Evolutionary conservation across 2,797 vertebrate genomes (phyloP).

Genomic region (Sebastes flavidus): DNA sequence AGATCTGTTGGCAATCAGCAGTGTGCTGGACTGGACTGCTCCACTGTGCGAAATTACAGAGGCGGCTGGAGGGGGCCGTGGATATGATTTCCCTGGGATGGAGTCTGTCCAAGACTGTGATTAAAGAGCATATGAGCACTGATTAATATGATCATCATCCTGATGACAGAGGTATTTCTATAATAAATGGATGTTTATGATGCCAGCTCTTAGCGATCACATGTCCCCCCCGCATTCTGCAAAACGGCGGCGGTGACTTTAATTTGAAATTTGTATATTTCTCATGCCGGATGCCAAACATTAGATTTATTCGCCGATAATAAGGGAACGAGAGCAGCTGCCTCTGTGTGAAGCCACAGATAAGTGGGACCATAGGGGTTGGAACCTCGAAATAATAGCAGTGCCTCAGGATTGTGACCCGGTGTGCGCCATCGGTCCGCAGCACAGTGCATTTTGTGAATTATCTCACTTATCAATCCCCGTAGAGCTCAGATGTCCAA

Average conservation of each 20-base stretch:
- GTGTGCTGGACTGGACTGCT: slow-evolving; percentile 36
- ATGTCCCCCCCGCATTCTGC: slow-evolving; percentile 27
- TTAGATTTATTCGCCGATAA: slow-evolving; percentile 52
- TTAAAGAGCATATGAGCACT: slow-evolving; percentile 80
- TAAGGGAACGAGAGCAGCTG: slow-evolving; percentile 50
- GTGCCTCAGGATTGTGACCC: slow-evolving; percentile 63
- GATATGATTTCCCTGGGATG: slow-evolving; percentile 66
- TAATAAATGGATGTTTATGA: slow-evolving; percentile 75
- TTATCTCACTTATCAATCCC: slow-evolving; percentile 73
- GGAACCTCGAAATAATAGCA: slow-evolving; percentile 69
- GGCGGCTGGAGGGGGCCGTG: slow-evolving; percentile 52
- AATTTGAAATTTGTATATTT: slow-evolving; percentile 66
- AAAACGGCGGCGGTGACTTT: slow-evolving; percentile 26
- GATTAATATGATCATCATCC: slow-evolving; percentile 76
- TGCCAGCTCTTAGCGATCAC: slow-evolving; percentile 50
- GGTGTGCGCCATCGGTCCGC: slow-evolving; percentile 39
- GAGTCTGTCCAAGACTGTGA: slow-evolving; percentile 69
- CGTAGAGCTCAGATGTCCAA: slow-evolving; percentile 69
- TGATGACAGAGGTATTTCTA: slow-evolving; percentile 71
- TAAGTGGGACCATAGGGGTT: slow-evolving; percentile 61
- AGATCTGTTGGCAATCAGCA: slow-evolving; percentile 66
- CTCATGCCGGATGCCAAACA: slow-evolving; percentile 39
- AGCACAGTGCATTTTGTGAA: slow-evolving; percentile 61
- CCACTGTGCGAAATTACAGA: slow-evolving; percentile 48
- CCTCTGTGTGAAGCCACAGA: slow-evolving; percentile 53